Evolutionary conservation across 2,888 invertebrate genomes (phyloP).

Genomic region (Platycnemis pennipes): DNA sequence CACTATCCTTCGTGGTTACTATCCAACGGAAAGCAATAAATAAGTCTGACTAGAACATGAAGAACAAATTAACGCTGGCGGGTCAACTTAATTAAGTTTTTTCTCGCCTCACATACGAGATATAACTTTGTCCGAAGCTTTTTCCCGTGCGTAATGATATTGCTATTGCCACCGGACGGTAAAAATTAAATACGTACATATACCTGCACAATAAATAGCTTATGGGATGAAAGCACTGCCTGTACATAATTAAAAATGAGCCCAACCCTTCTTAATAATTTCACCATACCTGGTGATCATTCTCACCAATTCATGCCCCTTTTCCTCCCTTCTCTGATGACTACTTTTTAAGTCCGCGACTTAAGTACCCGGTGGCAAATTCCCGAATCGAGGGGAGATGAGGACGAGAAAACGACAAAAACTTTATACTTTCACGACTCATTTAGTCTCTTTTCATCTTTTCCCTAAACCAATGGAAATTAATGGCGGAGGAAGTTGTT

Average conservation of each 20-base stretch:
- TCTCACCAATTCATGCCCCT: neutral
- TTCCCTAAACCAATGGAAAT: slow-evolving; percentile 12
- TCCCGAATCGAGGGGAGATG: neutral
- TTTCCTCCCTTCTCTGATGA: neutral
- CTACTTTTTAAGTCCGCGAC: neutral
- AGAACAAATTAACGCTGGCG: neutral
- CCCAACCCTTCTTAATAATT: neutral
- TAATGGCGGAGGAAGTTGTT: slow-evolving; percentile 12
- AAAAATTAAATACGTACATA: neutral
- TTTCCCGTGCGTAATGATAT: neutral
- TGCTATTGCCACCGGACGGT: neutral
- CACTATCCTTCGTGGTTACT: neutral
- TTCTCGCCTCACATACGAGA: neutral
- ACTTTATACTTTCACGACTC: neutral
- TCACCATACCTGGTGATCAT: neutral
- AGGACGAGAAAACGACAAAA: neutral
- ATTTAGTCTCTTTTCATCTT: slow-evolving; percentile 8
- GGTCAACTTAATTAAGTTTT: neutral
- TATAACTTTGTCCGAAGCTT: neutral
- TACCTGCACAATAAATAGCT: neutral
- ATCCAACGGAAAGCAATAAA: neutral
- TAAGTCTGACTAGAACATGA: neutral
- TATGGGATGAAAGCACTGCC: neutral
- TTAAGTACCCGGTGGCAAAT: neutral
- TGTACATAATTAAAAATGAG: neutral